Evolutionary conservation across 2,113 vertebrate genomes (phyloP).

Genomic region (Fregata magnificens): DNA sequence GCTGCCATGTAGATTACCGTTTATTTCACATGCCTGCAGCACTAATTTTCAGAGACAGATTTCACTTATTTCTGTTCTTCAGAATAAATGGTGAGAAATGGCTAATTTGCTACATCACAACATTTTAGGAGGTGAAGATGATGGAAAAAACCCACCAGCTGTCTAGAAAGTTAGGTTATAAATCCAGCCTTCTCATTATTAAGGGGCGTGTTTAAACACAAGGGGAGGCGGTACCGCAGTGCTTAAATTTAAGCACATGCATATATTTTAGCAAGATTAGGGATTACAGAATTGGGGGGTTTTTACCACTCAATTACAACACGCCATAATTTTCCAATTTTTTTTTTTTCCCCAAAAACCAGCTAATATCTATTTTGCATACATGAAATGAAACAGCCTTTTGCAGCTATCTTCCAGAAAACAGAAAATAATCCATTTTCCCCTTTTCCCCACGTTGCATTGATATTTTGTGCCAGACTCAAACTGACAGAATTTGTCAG

Average conservation of each 20-base stretch:
- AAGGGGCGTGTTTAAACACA: background rate
- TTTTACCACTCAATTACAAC: background rate
- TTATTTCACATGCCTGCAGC: constrained; percentile 17
- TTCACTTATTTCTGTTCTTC: constrained; percentile 41
- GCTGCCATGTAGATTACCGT: background rate
- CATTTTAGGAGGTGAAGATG: constrained; percentile 48
- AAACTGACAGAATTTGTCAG: constrained; percentile 57
- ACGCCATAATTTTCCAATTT: background rate
- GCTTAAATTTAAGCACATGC: background rate
- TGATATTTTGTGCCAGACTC: constrained; percentile 39
- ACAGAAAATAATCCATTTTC: background rate
- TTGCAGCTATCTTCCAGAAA: background rate
- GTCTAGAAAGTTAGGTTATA: constrained; percentile 39
- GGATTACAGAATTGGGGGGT: background rate
- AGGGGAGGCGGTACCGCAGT: background rate
- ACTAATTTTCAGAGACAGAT: constrained; percentile 31
- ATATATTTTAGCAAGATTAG: background rate
- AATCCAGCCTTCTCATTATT: constrained; percentile 2
- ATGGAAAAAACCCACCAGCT: background rate
- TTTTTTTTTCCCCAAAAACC: background rate
- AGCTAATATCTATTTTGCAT: background rate
- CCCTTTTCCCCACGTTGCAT: background rate
- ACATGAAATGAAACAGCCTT: background rate
- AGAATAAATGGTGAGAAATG: constrained; percentile 50
- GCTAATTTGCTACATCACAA: constrained; percentile 51